Evolutionary conservation across 2,797 vertebrate genomes (phyloP), one percentile per base, ranked within the genome.

Genomic region (Champsocephalus gunnari): DNA sequence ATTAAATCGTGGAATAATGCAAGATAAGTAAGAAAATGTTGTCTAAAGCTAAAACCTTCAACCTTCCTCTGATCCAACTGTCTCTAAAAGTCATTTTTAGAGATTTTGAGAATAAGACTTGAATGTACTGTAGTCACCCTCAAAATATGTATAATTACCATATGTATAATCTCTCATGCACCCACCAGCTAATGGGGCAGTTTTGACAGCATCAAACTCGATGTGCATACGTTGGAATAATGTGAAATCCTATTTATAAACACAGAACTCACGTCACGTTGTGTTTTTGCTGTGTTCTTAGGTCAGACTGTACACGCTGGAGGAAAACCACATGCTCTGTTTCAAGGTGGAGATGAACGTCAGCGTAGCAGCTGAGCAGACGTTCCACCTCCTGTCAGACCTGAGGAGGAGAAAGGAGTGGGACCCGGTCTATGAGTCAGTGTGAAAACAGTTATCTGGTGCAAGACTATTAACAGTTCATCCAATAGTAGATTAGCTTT

Each of bases 351-450:
- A 99, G 92, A 98, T 96, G 66, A 83, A 86, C 0, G 95, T 97
- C 66, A 72, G 80, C 0, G 89, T 97, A 43, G 47, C 96, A 0
- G 94, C 96, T 0, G 73, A 89, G 86, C 94, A 94, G 81, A 96
- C 95, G 64, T 99, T 99, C 91, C 79, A 92, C 61, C 92, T 99
- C 62, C 95, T 99, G 64, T 98, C 97, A 0, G 96, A 99, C 92
- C 93, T 99, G 81, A 89, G 82, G 38, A 95, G 93, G 75, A 96
- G 98, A 72, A 95, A 93, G 0, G 94, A 97, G 82, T 99, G 98
- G 98, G 98, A 99, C 91, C 92, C 73, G 0, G 96, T 97, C 89
- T 99, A 96, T 34, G 79, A 93, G 97, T 99, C 92, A 94, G 97
- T 91, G 68, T 38, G 54, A 57, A 28, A 24, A 17, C 56, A 12